These are phyloP conservation scores for Micrasema longulum DNA, from an alignment of 1,140 invertebrate genomes.

Conservation along the genomic window DNA sequence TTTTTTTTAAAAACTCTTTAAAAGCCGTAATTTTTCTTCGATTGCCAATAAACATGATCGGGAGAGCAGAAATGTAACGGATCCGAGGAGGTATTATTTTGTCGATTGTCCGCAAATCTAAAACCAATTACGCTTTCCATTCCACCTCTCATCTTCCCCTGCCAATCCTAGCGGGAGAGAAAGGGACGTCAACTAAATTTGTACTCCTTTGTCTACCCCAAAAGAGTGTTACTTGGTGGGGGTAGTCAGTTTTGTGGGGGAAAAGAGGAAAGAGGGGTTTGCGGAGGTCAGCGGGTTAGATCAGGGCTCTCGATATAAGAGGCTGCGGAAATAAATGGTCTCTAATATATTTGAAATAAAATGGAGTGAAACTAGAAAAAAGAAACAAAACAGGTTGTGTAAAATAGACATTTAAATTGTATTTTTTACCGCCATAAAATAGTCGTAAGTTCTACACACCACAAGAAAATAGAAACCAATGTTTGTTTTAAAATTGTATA, in stretches of 20 bases:
- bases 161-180: neutral
- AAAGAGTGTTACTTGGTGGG: conserved; percentile 33
- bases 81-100: conserved; percentile 36
- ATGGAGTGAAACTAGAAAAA: neutral
- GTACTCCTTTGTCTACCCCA: conserved; percentile 38
- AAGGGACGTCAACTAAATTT: conserved; percentile 21
- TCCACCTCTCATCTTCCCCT: conserved; percentile 13
- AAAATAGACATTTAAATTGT: too few relatives aligned
- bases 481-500: too few relatives aligned
- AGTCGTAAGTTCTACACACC: too few relatives aligned
- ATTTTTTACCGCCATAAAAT: too few relatives aligned
- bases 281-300: conserved; percentile 29
- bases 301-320: conserved; percentile 12
- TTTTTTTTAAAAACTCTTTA: too few relatives aligned
- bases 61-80: conserved; percentile 30
- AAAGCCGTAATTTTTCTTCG: conserved; percentile 14
- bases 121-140: conserved; percentile 42
- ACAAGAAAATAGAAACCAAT: too few relatives aligned
- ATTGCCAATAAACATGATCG: conserved; percentile 31
- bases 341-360: conserved; percentile 4
- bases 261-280: neutral
- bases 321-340: neutral
- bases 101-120: conserved; percentile 47
- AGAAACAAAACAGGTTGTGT: too few relatives aligned
- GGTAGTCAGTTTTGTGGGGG: conserved; percentile 1